Conservation (phyloP, 1,140 invertebrate species). For the Drosophila kepulauana region DNA sequence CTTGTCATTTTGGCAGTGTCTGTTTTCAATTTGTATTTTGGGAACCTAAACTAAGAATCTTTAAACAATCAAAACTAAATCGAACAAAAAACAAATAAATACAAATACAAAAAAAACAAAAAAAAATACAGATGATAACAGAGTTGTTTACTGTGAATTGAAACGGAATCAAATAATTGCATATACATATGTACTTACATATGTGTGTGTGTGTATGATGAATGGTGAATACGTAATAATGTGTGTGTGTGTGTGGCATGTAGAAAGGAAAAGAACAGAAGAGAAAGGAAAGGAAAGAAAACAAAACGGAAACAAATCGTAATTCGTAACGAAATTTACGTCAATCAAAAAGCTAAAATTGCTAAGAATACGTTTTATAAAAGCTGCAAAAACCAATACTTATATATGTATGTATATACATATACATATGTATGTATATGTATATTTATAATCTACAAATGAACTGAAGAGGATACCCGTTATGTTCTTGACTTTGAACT, state of each 20-base stretch:
- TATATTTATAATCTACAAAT: constrained; percentile 29
- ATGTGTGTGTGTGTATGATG: constrained; percentile 1
- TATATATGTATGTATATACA: neutral
- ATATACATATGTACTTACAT: too few relatives aligned
- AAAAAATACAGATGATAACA: constrained; percentile 13
- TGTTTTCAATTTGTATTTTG: constrained; percentile 31
- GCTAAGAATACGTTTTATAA: constrained; percentile 3
- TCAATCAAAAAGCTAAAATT: constrained; percentile 22
- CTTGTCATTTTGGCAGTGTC: constrained; percentile 34
- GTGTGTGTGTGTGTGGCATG: constrained; percentile 6
- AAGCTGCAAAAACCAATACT: constrained; percentile 14
- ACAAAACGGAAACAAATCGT: constrained; percentile 7
- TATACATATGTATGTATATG: neutral
- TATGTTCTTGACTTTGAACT: constrained; percentile 7
- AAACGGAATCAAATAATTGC: constrained; percentile 2
- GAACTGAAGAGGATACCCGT: constrained; percentile 24
- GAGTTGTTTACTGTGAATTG: constrained; percentile 22
- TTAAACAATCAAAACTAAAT: constrained; percentile 12
- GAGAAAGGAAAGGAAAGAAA: constrained; percentile 10
- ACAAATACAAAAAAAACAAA: constrained; percentile 11
- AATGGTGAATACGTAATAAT: constrained; percentile 19
- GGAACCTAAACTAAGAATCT: constrained; percentile 38
- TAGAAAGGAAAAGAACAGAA: neutral
- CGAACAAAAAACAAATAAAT: neutral
- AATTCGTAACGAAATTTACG: constrained; percentile 16